A percentile compares a stretch with the other conserved stretches of the same genome.
Evolutionary conservation across 1,140 invertebrate species (phyloP).

Genomic region (Sarcophaga peregrina): DNA sequence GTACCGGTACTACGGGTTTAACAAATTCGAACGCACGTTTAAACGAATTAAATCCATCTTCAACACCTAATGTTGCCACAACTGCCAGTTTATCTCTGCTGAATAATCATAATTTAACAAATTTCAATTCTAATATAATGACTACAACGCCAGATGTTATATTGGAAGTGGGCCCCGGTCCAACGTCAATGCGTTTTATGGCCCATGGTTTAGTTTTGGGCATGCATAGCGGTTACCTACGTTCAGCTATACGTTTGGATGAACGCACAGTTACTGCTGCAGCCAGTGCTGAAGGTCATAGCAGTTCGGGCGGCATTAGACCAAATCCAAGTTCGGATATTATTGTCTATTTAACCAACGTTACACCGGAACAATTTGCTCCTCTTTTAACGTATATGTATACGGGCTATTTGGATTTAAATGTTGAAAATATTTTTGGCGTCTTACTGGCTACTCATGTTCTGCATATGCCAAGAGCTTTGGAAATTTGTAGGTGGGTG

Average conservation of each 20-base stretch:
- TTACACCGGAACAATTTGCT: conserved; percentile 77
- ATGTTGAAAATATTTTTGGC: conserved; percentile 78
- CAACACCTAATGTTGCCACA: conserved; percentile 53
- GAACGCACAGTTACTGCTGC: conserved; percentile 54
- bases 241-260: conserved; percentile 68
- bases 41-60: not conserved
- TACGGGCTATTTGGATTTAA: conserved; percentile 78
- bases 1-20: conserved; percentile 52
- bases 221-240: conserved; percentile 78
- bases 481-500: conserved; percentile 74
- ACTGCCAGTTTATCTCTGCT: conserved; percentile 49
- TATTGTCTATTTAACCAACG: conserved; percentile 70
- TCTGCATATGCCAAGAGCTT: conserved; percentile 79
- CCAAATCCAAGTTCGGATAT: conserved; percentile 62
- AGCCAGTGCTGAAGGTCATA: too few relatives aligned
- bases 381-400: conserved; percentile 82
- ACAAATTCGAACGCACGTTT: conserved; percentile 48
- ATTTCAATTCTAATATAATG: conserved; percentile 50
- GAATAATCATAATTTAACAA: conserved; percentile 13
- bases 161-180: conserved; percentile 73
- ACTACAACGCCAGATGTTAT: conserved; percentile 73
- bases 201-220: conserved; percentile 76
- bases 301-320: conserved; percentile 44
- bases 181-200: conserved; percentile 72
- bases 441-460: conserved; percentile 79